Base-by-base conservation (phyloP, 1,140 invertebrate species). In the Drosophila sproati region DNA sequence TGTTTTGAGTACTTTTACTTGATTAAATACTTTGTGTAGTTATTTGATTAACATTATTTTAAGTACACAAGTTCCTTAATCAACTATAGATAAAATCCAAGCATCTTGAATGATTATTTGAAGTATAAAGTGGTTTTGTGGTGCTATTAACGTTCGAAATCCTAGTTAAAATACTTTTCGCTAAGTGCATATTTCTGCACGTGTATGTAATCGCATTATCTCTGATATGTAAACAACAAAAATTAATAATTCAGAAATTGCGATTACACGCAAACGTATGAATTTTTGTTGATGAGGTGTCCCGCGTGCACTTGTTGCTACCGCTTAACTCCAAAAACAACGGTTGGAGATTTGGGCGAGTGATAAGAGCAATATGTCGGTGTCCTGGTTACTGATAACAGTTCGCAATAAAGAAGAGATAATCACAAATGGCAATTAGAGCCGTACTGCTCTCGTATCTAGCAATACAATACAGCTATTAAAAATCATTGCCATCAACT, bases 391-490 rank as follows among this genome's bases (percentile, higher is more conserved):
- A 68, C 20, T 20, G 3, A 5, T 51, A 51, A 34, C 29, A 51
- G 54, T 34, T 5, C 7, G 34, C 55, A 31, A 43, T 31, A 43
- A 31, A 35, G 29, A 12, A 59, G 63, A 66, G 69, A 72, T 67
- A 67, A 72, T 72, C 54, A 39, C 31, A 31, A 73, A 39, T 52
- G 47, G 48, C 63, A 68, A 68, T 73, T 73, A 73, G 32, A 73
- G 63, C 43, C 37, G 69, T 66, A 12, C 35, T 45, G 39, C 47
- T 39, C 60, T 56, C 10, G 45, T 72, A 72, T 66, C 69, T 72
- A 52, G 45, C 66, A 72, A 66, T 43, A 67, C 45, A 67, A 67
- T 66, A 68, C 47, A 55, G 54, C 70, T 67, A 73, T 73, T 73
- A 67, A 73, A 73, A 73, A 73, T 73, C 62, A 56, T 29, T 59